Percentiles rank a stretch among this genome's conserved stretches.
Conservation (phyloP, 1,140 invertebrate genomes). For the Trichonephila inaurata region DNA sequence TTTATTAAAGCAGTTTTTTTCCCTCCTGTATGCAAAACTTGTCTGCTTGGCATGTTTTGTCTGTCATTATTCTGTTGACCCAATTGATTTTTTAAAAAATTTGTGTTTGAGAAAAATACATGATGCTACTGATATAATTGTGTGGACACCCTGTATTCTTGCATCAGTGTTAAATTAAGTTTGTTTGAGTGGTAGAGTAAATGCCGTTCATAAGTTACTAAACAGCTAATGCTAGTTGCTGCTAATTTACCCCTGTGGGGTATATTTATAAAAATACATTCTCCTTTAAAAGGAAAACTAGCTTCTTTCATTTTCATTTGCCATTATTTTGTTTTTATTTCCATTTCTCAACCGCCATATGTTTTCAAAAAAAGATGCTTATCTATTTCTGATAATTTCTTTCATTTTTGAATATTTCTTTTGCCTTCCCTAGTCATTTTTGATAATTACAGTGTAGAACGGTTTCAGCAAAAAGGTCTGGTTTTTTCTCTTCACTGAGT, state of each 20-base stretch:
- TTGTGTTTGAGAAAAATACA: neutral
- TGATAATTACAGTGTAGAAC: neutral
- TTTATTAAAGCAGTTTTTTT: neutral
- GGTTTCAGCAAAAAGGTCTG: neutral
- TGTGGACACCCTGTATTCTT: conserved; percentile 59
- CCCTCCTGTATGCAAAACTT: neutral
- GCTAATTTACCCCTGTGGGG: conserved; percentile 76
- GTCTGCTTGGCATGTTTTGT: too few relatives aligned
- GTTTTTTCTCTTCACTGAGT: neutral
- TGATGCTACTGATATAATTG: neutral
- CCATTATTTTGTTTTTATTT: conserved; percentile 45
- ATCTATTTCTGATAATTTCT: neutral
- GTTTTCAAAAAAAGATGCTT: neutral
- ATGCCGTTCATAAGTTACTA: conserved; percentile 67
- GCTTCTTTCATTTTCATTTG: conserved; percentile 56
- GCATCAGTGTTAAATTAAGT: conserved; percentile 66
- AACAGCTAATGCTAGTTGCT: conserved; percentile 74
- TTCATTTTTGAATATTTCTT: conserved; percentile 12
- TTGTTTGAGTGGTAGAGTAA: conserved; percentile 75
- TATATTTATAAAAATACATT: conserved; percentile 67
- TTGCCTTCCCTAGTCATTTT: conserved; percentile 64
- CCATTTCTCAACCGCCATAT: conserved; percentile 10
- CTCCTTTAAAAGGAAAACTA: conserved; percentile 73
- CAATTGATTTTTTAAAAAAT: neutral
- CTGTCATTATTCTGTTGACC: too few relatives aligned